These are phyloP conservation scores for Lepidurus packardi DNA, from an alignment of 1,140 invertebrate species.

Conservation along the genomic window DNA sequence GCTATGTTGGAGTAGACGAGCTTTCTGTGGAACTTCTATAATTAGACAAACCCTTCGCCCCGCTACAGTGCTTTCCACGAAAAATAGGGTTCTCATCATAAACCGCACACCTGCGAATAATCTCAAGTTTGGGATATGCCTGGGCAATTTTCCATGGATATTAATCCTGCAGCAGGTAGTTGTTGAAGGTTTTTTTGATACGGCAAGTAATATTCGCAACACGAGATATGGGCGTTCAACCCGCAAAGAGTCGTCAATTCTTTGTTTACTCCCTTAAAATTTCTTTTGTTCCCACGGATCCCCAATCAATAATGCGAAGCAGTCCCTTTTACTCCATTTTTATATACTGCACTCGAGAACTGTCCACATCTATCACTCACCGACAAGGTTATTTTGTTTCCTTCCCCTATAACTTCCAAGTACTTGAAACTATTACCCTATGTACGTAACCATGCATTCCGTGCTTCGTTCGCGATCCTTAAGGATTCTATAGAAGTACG, in stretches of 20 bases:
- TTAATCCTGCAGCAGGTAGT: background rate
- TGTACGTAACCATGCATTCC: too few relatives aligned
- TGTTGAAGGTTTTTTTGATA: background rate
- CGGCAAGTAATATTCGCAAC: background rate
- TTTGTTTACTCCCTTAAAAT: slow-evolving; percentile 19
- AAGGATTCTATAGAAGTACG: too few relatives aligned
- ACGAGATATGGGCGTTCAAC: background rate
- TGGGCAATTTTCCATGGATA: background rate
- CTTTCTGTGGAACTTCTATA: background rate
- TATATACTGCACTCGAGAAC: too few relatives aligned
- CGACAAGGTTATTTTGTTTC: too few relatives aligned
- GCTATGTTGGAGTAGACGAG: too few relatives aligned
- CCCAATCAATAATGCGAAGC: background rate
- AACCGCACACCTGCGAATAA: background rate
- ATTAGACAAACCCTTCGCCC: background rate
- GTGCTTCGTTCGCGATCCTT: too few relatives aligned
- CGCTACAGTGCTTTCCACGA: background rate
- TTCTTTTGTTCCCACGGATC: background rate
- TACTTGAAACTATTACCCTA: too few relatives aligned
- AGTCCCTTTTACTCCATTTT: too few relatives aligned
- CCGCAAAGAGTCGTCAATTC: background rate
- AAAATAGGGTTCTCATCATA: background rate
- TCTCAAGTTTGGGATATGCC: background rate
- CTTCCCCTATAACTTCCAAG: too few relatives aligned
- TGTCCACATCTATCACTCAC: too few relatives aligned